Conservation (phyloP, 2,113 vertebrate species). For the Tragelaphus scriptus region DNA sequence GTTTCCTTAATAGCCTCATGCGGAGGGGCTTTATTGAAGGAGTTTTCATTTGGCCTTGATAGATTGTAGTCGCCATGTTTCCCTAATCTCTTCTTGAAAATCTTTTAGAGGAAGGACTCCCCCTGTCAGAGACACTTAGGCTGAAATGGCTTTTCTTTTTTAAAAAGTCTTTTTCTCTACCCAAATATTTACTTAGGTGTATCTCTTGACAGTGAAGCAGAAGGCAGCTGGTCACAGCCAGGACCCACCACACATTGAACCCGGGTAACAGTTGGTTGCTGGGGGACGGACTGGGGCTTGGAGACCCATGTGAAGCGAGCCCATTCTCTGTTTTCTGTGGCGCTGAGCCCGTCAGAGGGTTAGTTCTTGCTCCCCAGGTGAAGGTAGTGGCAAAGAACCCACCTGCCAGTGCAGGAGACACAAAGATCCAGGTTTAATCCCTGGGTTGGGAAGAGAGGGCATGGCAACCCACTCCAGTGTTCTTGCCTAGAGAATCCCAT, state of each 20-base stretch:
- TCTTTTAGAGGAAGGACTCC: conserved; percentile 23
- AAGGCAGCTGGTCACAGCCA: background rate
- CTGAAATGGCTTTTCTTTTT: conserved; percentile 24
- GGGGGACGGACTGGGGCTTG: background rate
- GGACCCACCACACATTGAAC: background rate
- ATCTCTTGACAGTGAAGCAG: background rate
- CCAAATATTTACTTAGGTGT: conserved; percentile 16
- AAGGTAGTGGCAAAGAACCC: background rate
- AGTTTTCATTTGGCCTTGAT: conserved; percentile 43
- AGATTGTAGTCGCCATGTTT: conserved; percentile 16
- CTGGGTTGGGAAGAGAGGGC: background rate
- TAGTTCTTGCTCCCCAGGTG: background rate
- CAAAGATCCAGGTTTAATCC: background rate
- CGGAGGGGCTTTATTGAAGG: conserved; percentile 42
- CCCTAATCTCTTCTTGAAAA: conserved; percentile 55
- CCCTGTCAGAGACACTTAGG: conserved; percentile 5
- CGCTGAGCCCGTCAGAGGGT: background rate
- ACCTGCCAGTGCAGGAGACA: background rate
- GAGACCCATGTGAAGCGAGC: background rate
- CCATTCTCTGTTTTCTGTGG: background rate
- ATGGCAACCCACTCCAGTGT: background rate
- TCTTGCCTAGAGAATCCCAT: background rate
- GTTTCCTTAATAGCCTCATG: conserved; percentile 59
- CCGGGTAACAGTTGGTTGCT: background rate
- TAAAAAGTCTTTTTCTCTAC: background rate